phyloP scores from a whole-genome alignment of 2,113 vertebrate genomes.

The Promerops cafer region DNA sequence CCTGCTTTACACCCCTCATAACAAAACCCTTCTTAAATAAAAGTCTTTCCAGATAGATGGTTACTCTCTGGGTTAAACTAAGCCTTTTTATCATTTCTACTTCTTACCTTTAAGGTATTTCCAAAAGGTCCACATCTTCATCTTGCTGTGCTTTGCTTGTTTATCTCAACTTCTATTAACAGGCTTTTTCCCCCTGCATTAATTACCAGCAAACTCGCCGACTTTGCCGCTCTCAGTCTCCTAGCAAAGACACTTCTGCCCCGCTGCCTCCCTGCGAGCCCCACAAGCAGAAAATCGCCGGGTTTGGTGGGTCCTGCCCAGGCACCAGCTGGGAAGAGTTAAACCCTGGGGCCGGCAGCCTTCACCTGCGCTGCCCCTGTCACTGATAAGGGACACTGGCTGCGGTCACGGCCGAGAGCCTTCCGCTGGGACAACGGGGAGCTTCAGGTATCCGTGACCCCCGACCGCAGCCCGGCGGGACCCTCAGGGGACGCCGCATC shows the following conservation, averaged over 20 bases:
- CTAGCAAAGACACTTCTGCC: neutral
- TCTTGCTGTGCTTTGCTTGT: neutral
- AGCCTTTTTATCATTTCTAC: neutral
- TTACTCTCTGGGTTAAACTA: neutral
- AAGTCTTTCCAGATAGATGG: neutral
- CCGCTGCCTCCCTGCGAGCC: neutral
- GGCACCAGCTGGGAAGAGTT: neutral
- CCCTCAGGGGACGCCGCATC: neutral
- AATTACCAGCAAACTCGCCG: neutral
- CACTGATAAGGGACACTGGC: neutral
- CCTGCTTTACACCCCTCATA: fast-evolving
- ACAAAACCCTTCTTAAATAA: neutral
- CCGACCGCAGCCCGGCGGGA: neutral
- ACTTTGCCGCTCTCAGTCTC: neutral
- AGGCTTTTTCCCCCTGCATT: neutral
- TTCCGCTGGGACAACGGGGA: fast-evolving
- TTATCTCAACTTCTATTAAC: neutral
- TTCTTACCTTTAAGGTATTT: neutral
- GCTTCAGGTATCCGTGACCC: neutral
- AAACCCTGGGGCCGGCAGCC: neutral
- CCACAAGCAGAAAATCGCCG: neutral
- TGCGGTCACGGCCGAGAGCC: neutral
- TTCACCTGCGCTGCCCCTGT: neutral
- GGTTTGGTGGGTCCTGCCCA: neutral
- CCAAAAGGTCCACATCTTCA: neutral